These are phyloP conservation scores for Pseudotriccus pelzelni DNA, from an alignment of 2,797 vertebrate species.

Conservation along the genomic window DNA sequence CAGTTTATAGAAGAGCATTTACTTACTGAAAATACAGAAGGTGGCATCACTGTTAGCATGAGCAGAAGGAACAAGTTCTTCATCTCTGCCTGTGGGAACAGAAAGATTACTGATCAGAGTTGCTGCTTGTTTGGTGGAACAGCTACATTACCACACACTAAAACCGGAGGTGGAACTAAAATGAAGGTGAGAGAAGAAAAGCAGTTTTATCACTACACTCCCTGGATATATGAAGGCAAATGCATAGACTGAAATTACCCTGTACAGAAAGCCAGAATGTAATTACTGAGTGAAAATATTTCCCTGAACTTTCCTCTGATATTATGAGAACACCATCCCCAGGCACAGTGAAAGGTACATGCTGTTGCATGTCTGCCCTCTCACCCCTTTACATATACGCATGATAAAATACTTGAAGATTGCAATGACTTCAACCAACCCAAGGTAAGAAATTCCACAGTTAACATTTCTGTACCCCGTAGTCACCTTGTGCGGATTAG, in stretches of 20 bases:
- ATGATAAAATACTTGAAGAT: conserved; percentile 17
- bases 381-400: background rate
- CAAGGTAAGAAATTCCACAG: background rate
- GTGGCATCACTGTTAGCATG: background rate
- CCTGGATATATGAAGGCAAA: background rate
- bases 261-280: background rate
- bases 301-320: conserved; percentile 54
- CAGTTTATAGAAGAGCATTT: background rate
- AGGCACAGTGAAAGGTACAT: background rate
- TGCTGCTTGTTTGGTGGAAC: background rate
- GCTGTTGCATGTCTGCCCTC: conserved; percentile 24
- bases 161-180: background rate
- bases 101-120: background rate
- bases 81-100: conserved; percentile 61
- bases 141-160: background rate
- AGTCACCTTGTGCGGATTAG: background rate
- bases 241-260: background rate
- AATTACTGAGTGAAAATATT: conserved; percentile 14
- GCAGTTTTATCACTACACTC: background rate
- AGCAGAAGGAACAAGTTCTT: conserved; percentile 57
- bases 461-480: background rate
- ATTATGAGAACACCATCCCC: conserved; percentile 7
- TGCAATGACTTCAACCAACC: background rate
- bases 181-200: background rate
- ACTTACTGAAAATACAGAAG: conserved; percentile 67